These are phyloP conservation scores for Excalfactoria chinensis DNA, from an alignment of 2,113 vertebrate genomes.

Conservation along the genomic window DNA sequence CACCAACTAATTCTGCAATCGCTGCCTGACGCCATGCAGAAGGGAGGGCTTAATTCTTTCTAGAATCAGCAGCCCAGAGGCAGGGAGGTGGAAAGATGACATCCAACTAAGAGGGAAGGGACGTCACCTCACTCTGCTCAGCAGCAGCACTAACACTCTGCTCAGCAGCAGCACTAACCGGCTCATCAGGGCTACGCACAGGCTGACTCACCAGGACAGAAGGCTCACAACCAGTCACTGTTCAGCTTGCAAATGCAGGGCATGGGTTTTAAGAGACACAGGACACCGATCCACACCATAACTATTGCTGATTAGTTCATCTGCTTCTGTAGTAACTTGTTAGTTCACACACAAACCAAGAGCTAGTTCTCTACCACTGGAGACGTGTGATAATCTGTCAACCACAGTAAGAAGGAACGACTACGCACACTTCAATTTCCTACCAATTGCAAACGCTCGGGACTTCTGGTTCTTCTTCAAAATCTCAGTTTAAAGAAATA, in stretches of 20 bases:
- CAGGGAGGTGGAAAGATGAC: neutral
- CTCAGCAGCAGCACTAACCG: too few species aligned
- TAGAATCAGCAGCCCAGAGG: neutral
- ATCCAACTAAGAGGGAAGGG: neutral
- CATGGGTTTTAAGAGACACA: rapidly evolving
- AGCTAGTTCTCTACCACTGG: neutral
- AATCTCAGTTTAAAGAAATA: neutral
- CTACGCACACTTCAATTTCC: neutral
- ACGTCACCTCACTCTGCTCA: neutral
- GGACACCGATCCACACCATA: neutral
- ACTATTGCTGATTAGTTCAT: neutral
- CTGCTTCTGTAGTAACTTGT: neutral
- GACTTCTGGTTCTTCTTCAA: neutral
- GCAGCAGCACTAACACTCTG: too few species aligned
- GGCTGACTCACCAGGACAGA: neutral
- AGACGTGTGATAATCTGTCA: neutral
- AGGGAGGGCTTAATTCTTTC: neutral
- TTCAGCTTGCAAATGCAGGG: neutral
- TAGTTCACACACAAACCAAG: neutral
- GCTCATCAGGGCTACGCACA: neutral
- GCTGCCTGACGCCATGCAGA: neutral
- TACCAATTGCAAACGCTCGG: neutral
- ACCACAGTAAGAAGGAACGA: rapidly evolving
- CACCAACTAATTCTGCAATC: constrained; percentile 9
- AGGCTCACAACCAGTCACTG: neutral